Base-by-base conservation (phyloP, 2,113 vertebrate species). In the Xerus inauris region DNA sequence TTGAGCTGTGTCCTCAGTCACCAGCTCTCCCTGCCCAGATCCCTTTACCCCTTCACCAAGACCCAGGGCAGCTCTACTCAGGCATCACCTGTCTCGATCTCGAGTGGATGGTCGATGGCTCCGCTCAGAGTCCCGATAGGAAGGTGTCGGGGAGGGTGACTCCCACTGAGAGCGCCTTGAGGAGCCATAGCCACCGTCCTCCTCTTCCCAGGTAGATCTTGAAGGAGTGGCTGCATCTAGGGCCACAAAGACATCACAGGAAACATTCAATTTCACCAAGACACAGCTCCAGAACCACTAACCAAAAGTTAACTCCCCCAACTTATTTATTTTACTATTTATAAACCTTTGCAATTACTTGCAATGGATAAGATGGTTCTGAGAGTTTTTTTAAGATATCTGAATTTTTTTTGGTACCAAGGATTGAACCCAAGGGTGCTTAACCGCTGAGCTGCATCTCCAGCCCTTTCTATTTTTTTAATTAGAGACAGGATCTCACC, bases 131-230 rank as follows among this genome's bases (percentile, higher is more conserved):
- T 99, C 99, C 92, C 98, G 98, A 75, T 82, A 98, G n/a, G 99
- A 99, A 12, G 99, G 99, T 0, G 98, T 87, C 0, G 99, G 99
- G 16, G 99, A 99, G 0, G 99, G 99, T 3, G 99, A 99, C 79
- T 99, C 99, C 99, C 99, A 99, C 89, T 99, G 99, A 0, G 99
- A 99, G 91, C 99, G 99, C 28, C 98, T 98, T 1, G 99, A 97
- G 20, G 98, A 99, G 86, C 97, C 96, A 96, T 94, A 99, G 72
- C 99, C 98, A 17, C 99, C 98, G 80, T 99, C 99, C 30, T 99
- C 99, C 82, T 99, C 99, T 65, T 99, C 99, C 99, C 99, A 99
- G 96, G 99, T 99, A 20, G 99, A 99, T 88, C 99, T 99, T 6
- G 99, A 99, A 0, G 99, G 99, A 0, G 99, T 99, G 47, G 99